Conservation (phyloP, 1,140 invertebrate genomes). For the Cherax quadricarinatus region DNA sequence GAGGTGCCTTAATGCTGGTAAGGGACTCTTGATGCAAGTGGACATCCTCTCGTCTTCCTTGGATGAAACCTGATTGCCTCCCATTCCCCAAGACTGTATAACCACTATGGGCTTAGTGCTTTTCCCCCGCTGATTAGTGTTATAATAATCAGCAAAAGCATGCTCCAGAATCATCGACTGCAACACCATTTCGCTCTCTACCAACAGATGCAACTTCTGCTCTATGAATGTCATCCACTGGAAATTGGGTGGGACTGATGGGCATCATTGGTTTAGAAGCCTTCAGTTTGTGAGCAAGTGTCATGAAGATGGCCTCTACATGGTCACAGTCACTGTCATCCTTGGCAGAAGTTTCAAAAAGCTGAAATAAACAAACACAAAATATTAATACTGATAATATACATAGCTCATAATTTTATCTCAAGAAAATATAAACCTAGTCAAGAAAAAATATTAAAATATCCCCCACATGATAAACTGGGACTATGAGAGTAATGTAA, state of each 20-base stretch:
- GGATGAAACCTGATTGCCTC: too few species aligned
- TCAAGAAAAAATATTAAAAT: too few species aligned
- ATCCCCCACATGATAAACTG: too few species aligned
- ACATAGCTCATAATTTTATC: too few species aligned
- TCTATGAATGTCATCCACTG: slow-evolving; percentile 62
- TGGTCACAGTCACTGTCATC: slow-evolving; percentile 87
- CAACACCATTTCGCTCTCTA: slow-evolving; percentile 45
- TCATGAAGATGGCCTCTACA: slow-evolving; percentile 90
- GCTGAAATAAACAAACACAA: slow-evolving; percentile 62
- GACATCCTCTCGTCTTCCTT: too few species aligned
- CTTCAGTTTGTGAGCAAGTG: slow-evolving; percentile 87
- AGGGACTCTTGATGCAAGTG: too few species aligned
- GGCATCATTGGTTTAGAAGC: slow-evolving; percentile 81
- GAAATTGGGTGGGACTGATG: slow-evolving; percentile 73
- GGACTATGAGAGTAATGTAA: too few species aligned
- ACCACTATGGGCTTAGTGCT: too few species aligned
- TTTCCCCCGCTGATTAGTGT: background rate
- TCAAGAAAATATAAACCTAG: too few species aligned
- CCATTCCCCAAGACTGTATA: too few species aligned
- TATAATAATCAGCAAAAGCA: slow-evolving; percentile 17
- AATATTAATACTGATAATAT: background rate
- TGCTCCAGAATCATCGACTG: slow-evolving; percentile 4
- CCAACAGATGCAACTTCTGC: slow-evolving; percentile 59
- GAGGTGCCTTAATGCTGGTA: too few species aligned
- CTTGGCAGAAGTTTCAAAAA: slow-evolving; percentile 89